Percentiles rank a stretch among this genome's conserved stretches.
phyloP scores from a whole-genome alignment of 2,888 invertebrate genomes.

The Iphiclides podalirius region DNA sequence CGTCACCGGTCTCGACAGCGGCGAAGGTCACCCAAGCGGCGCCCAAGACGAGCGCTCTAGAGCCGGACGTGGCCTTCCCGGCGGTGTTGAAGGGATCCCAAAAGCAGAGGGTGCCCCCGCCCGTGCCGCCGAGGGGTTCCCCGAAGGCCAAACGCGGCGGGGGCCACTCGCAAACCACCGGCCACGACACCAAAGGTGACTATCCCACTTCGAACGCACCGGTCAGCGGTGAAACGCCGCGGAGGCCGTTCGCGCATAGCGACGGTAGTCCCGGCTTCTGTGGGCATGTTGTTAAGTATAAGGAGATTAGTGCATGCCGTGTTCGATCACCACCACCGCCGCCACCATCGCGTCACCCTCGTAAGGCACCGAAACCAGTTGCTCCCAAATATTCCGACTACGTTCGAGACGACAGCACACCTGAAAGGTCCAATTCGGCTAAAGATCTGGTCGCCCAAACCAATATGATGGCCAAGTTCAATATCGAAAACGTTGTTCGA shows the following conservation, averaged over 20 bases:
- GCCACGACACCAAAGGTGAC: conserved; percentile 73
- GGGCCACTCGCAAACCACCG: conserved; percentile 60
- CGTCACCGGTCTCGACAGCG: conserved; percentile 67
- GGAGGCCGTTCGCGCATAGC: conserved; percentile 66
- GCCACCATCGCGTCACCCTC: conserved; percentile 62
- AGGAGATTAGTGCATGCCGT: conserved; percentile 63
- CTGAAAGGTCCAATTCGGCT: conserved; percentile 53
- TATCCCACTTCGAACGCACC: conserved; percentile 59
- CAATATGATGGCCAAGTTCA: conserved; percentile 72
- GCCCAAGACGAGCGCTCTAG: conserved; percentile 57
- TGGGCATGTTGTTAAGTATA: conserved; percentile 70
- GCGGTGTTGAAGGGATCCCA: conserved; percentile 86
- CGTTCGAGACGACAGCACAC: conserved; percentile 63
- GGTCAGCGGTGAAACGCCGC: conserved; percentile 63
- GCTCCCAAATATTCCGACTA: conserved; percentile 64
- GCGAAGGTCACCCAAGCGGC: conserved; percentile 55
- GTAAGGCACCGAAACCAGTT: conserved; percentile 56
- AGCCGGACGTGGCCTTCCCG: conserved; percentile 83
- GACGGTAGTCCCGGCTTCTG: conserved; percentile 69
- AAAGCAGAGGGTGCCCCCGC: conserved; percentile 91
- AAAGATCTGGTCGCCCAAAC: conserved; percentile 64
- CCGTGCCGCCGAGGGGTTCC: conserved; percentile 92
- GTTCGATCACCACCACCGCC: conserved; percentile 58
- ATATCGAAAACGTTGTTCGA: conserved; percentile 57
- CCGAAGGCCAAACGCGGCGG: conserved; percentile 82